Evolutionary conservation across 2,797 vertebrate genomes (phyloP), one percentile per base, ranked within the genome.

Genomic region (Sternotherus odoratus): DNA sequence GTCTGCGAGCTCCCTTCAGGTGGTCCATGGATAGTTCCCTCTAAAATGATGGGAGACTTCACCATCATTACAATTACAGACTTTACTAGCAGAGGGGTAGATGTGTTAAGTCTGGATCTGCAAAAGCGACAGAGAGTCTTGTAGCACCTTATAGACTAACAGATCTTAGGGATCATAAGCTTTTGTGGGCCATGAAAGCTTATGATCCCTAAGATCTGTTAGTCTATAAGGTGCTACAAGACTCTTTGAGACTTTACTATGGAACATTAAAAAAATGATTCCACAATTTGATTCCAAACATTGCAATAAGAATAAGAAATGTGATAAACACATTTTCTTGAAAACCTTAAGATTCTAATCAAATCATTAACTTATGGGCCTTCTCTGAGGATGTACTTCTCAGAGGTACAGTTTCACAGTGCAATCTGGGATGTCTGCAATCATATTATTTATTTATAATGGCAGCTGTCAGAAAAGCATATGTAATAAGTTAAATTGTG

Each of bases 381-480:
- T 26, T 30, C 43, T 88, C 72, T 80, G 82, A 79, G 17, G 1
- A 10, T 83, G 5, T 51, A 46, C 13, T 49, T 60, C 57, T 60
- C 57, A 16, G 57, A 63, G 88, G 8, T 30, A 60, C 12, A 19
- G 4, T 1, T 74, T 69, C 57, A n/a, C 26, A 93, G 78, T 72
- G 53, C 23, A 93, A 74, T 19, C 66, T 66, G 77, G 90, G 63
- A 93, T 92, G 23, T 10, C 5, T 79, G 15, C 81, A 90, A 93
- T 94, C 77, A 66, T 54, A 72, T 84, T 69, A 39, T 94, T 94
- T 90, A 89, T 94, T 95, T 80, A 92, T 96, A 79, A 85, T 63
- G 33, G 23, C 81, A 93, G 43, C 66, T 92, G 72, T 86, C 83
- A 90, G 77, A 74, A 53, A 53, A 87, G 48, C 53, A n/a, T 36